Percentiles rank a stretch among this genome's conserved stretches.
phyloP scores from a whole-genome alignment of 2,888 invertebrate species.

The Plagodis dolabraria region DNA sequence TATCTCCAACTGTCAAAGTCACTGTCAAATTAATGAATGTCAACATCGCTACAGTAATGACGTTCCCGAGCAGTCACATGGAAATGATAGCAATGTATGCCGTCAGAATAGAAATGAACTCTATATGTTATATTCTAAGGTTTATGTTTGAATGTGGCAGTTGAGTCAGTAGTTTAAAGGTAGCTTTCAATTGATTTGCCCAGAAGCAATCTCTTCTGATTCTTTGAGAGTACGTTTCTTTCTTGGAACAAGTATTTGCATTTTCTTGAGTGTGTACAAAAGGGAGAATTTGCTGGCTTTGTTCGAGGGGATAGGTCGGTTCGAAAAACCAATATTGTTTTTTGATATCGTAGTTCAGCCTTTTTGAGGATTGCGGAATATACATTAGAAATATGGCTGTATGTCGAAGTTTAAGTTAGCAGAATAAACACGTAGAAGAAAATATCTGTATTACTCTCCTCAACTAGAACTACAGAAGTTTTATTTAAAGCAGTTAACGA shows the following conservation, averaged over 20 bases:
- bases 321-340: conserved; percentile 50
- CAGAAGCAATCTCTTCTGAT: conserved; percentile 67
- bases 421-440: too few relatives aligned
- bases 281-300: conserved; percentile 66
- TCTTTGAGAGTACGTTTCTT: conserved; percentile 65
- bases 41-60: conserved; percentile 66
- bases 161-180: conserved; percentile 38
- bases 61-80: conserved; percentile 59
- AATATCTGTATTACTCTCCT: too few relatives aligned
- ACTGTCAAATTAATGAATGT: conserved; percentile 73
- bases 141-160: conserved; percentile 12
- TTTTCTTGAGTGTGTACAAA: conserved; percentile 64
- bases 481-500: too few relatives aligned
- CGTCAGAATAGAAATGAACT: conserved; percentile 35
- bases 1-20: conserved; percentile 70
- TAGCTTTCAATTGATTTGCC: conserved; percentile 64
- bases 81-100: conserved; percentile 66
- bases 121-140: conserved; percentile 25
- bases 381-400: conserved; percentile 11
- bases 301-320: conserved; percentile 57
- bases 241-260: conserved; percentile 59
- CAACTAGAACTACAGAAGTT: too few relatives aligned
- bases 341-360: conserved; percentile 34
- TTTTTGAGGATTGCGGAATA: conserved; percentile 17
- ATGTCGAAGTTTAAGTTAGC: too few relatives aligned